phyloP scores from a whole-genome alignment of 2,888 invertebrate species.

The Halictus ligatus region DNA sequence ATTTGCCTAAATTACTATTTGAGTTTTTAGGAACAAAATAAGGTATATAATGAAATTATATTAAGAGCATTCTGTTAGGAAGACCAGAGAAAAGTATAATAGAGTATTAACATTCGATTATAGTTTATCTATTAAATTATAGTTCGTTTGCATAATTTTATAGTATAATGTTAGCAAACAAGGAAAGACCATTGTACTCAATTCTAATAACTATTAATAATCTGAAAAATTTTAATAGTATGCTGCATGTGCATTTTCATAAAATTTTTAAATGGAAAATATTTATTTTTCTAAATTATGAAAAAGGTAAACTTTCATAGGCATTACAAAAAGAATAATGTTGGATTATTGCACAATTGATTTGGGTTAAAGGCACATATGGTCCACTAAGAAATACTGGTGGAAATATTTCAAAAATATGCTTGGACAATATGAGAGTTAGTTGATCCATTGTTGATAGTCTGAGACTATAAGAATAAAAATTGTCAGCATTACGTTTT shows the following conservation, averaged over 20 bases:
- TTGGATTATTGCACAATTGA: slow-evolving; percentile 56
- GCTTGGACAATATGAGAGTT: slow-evolving; percentile 58
- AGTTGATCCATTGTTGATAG: slow-evolving; percentile 53
- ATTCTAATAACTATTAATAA: slow-evolving; percentile 17
- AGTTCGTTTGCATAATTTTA: slow-evolving; percentile 12
- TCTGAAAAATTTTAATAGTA: not conserved
- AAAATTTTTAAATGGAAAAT: slow-evolving; percentile 7
- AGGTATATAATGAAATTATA: slow-evolving; percentile 34
- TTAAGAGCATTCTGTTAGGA: slow-evolving; percentile 30
- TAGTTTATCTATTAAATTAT: slow-evolving; percentile 35
- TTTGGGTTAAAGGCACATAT: slow-evolving; percentile 69
- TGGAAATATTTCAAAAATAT: slow-evolving; percentile 56
- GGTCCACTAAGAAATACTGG: slow-evolving; percentile 64
- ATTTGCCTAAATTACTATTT: slow-evolving; percentile 35
- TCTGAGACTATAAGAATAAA: slow-evolving; percentile 47
- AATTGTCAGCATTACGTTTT: slow-evolving; percentile 37
- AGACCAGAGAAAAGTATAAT: slow-evolving; percentile 45
- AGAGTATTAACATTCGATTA: slow-evolving; percentile 35
- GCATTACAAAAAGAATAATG: slow-evolving; percentile 26
- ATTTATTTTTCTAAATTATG: slow-evolving; percentile 20
- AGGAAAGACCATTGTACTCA: not conserved
- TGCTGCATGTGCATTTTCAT: not conserved
- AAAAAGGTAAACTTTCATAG: slow-evolving; percentile 19
- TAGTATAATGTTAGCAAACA: not conserved
- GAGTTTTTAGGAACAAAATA: slow-evolving; percentile 20